Evolutionary conservation across 2,113 vertebrate species (phyloP).

Genomic region (Thinocorus orbignyianus): DNA sequence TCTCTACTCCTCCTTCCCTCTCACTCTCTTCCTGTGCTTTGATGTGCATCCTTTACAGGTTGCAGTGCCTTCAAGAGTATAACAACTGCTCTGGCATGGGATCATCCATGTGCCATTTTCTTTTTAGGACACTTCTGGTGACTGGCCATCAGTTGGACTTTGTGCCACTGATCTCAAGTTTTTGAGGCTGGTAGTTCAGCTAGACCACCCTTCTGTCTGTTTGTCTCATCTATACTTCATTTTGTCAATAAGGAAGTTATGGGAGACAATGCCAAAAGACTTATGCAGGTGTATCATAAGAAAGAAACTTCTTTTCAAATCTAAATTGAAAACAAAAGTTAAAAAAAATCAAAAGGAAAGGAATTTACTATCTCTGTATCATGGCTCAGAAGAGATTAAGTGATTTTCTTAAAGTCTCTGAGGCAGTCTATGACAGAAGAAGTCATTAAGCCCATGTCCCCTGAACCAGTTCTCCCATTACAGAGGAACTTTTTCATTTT

Average conservation of each 20-base stretch:
- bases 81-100: not conserved
- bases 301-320: not conserved
- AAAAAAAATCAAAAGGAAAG: not conserved
- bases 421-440: conserved; percentile 27
- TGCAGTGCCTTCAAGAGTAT: fast-evolving
- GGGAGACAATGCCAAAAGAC: not conserved
- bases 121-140: not conserved
- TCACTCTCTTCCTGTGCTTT: not conserved
- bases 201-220: not conserved
- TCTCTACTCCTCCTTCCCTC: not conserved
- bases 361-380: not conserved
- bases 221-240: not conserved
- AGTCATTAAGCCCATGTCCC: conserved; percentile 14
- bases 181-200: not conserved
- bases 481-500: conserved; percentile 34
- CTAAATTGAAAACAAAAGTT: not conserved
- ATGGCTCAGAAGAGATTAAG: conserved; percentile 10
- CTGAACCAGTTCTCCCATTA: not conserved
- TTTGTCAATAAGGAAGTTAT: not conserved
- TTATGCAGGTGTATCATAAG: not conserved
- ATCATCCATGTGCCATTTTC: not conserved
- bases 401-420: conserved; percentile 30
- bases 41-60: not conserved
- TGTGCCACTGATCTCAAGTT: not conserved
- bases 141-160: not conserved